These are phyloP conservation scores for Aphelenchoides besseyi DNA, from an alignment of 1,140 invertebrate genomes.

Conservation along the genomic window DNA sequence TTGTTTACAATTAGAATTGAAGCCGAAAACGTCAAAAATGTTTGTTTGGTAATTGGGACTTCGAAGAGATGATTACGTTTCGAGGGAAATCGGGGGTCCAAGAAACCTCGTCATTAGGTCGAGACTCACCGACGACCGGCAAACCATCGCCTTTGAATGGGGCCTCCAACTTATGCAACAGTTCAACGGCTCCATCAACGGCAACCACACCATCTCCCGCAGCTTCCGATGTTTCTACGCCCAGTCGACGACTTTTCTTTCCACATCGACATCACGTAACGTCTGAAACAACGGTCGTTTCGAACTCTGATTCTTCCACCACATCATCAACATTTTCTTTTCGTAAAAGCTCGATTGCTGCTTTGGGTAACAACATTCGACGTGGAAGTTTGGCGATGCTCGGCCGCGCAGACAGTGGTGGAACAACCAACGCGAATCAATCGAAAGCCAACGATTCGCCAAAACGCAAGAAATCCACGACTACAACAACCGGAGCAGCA, in stretches of 20 bases:
- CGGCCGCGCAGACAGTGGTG: neutral
- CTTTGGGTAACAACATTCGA: constrained; percentile 11
- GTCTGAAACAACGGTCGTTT: neutral
- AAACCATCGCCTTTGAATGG: neutral
- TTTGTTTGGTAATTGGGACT: neutral
- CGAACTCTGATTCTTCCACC: neutral
- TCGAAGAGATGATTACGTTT: constrained; percentile 1
- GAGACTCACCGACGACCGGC: neutral
- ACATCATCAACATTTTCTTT: constrained; percentile 17
- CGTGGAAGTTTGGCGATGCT: constrained; percentile 23
- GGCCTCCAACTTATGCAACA: neutral
- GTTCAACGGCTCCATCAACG: constrained; percentile 4
- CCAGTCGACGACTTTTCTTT: constrained; percentile 25
- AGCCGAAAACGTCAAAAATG: too few relatives aligned
- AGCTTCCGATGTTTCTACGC: constrained; percentile 7
- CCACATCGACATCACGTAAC: neutral
- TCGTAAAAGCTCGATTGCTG: constrained; percentile 28
- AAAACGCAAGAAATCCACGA: constrained; percentile 32
- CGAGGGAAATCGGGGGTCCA: neutral
- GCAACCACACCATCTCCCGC: constrained; percentile 1
- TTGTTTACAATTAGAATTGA: too few relatives aligned
- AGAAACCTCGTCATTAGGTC: constrained; percentile 1
- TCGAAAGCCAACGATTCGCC: constrained; percentile 14
- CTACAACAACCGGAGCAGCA: neutral
- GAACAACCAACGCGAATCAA: constrained; percentile 16